Evolutionary conservation across 2,797 vertebrate genomes (phyloP).

Genomic region (Peromyscus melanophrys): DNA sequence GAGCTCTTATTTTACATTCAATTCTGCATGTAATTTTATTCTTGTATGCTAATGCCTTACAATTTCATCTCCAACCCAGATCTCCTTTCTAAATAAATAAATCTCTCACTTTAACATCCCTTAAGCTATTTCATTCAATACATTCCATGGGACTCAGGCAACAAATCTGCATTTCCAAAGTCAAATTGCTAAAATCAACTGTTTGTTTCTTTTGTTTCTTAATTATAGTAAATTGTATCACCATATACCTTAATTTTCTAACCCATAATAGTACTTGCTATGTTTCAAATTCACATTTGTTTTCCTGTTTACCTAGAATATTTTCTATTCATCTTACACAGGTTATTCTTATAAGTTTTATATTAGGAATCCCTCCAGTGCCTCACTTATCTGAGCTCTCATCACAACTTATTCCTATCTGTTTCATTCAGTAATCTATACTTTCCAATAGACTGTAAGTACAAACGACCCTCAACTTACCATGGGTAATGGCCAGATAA

Average conservation of each 20-base stretch:
- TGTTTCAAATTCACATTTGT: neutral
- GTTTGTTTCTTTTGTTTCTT: neutral
- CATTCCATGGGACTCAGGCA: neutral
- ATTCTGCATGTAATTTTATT: slow-evolving; percentile 12
- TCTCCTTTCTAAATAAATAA: slow-evolving; percentile 22
- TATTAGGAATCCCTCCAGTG: neutral
- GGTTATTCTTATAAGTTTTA: slow-evolving; percentile 15
- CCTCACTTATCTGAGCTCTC: slow-evolving; percentile 3
- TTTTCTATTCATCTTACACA: neutral
- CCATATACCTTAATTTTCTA: neutral
- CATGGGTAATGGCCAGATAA: neutral
- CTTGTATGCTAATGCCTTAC: slow-evolving; percentile 43
- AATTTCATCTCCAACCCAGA: slow-evolving; percentile 21
- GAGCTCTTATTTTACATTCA: slow-evolving; percentile 48
- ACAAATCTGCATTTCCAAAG: neutral
- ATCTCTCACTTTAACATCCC: neutral
- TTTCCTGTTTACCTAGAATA: neutral
- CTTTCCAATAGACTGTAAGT: slow-evolving; percentile 15
- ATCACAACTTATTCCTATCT: neutral
- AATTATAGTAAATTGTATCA: slow-evolving; percentile 26
- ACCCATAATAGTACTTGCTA: neutral
- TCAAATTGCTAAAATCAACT: slow-evolving; percentile 1
- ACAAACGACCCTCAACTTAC: neutral
- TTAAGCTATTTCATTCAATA: slow-evolving; percentile 39
- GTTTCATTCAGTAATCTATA: slow-evolving; percentile 34